Conservation (phyloP, 1,140 invertebrate species). For the Oscheius sp. region DNA sequence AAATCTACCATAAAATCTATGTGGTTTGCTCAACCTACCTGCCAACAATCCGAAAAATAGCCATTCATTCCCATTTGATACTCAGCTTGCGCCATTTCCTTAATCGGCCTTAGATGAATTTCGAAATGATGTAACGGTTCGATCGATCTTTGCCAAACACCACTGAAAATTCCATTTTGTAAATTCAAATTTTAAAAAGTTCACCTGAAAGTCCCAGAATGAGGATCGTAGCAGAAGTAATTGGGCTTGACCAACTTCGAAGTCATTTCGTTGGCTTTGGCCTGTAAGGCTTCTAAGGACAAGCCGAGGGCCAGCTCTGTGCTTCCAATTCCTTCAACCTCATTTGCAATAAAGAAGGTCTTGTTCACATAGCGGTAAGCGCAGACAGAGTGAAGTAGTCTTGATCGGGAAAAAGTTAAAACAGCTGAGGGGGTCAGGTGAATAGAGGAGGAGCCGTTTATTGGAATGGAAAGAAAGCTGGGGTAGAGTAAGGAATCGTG, state of each 20-base stretch:
- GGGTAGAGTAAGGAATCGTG: conserved; percentile 15
- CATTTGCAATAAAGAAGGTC: background rate
- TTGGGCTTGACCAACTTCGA: background rate
- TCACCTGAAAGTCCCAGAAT: background rate
- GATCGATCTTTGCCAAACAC: conserved; percentile 17
- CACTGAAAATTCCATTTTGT: conserved; percentile 6
- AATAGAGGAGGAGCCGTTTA: background rate
- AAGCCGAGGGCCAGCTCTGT: background rate
- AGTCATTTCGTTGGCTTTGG: background rate
- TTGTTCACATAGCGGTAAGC: background rate
- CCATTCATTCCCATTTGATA: background rate
- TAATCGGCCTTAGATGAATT: conserved; percentile 5
- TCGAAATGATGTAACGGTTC: conserved; percentile 17
- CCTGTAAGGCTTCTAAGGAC: background rate
- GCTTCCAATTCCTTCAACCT: background rate
- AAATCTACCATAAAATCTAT: too few species aligned
- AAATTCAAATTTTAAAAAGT: background rate
- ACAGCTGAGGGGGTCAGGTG: background rate
- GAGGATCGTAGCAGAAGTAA: background rate
- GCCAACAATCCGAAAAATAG: conserved; percentile 26
- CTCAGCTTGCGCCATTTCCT: conserved; percentile 14
- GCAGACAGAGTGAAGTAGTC: background rate
- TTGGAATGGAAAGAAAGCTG: conserved; percentile 15
- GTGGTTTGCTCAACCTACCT: background rate
- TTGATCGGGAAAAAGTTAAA: background rate